A percentile compares a stretch with the other conserved stretches of the same genome.
Conservation (phyloP, 2,797 vertebrate genomes). For the Luscinia megarhynchos region DNA sequence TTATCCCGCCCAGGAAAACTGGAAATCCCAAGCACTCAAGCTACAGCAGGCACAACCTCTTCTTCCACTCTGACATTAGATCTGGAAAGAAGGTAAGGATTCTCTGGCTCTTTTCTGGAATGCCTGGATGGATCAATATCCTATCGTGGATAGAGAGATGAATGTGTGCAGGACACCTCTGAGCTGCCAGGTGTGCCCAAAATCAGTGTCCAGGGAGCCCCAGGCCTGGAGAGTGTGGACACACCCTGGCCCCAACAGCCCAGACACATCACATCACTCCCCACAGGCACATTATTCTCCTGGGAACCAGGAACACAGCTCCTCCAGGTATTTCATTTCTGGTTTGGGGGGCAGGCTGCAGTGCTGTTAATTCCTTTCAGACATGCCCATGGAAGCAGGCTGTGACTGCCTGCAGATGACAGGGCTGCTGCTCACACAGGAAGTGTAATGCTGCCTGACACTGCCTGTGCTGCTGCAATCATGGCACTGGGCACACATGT, state of each 20-base stretch:
- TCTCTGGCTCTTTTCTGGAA: not conserved
- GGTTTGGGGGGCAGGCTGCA: not conserved
- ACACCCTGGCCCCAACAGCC: not conserved
- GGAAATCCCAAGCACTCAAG: not conserved
- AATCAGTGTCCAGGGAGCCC: not conserved
- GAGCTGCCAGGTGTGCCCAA: not conserved
- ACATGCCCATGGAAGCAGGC: rapidly evolving
- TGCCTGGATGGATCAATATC: not conserved
- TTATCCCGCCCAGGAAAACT: not conserved
- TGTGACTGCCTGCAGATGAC: not conserved
- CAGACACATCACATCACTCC: too few species aligned
- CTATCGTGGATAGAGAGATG: rapidly evolving
- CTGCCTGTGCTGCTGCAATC: not conserved
- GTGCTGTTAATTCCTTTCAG: not conserved
- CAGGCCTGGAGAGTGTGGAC: rapidly evolving
- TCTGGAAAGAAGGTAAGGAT: not conserved
- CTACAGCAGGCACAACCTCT: not conserved
- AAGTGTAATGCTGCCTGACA: not conserved
- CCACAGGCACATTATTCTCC: not conserved
- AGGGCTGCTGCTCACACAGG: not conserved
- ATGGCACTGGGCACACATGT: not conserved
- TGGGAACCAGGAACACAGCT: not conserved
- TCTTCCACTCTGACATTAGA: not conserved
- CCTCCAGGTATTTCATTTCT: not conserved
- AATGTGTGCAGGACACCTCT: not conserved